Evolutionary conservation across 2,113 vertebrate genomes (phyloP), one percentile per base, ranked within the genome.

Genomic region (Microtus ochrogaster): DNA sequence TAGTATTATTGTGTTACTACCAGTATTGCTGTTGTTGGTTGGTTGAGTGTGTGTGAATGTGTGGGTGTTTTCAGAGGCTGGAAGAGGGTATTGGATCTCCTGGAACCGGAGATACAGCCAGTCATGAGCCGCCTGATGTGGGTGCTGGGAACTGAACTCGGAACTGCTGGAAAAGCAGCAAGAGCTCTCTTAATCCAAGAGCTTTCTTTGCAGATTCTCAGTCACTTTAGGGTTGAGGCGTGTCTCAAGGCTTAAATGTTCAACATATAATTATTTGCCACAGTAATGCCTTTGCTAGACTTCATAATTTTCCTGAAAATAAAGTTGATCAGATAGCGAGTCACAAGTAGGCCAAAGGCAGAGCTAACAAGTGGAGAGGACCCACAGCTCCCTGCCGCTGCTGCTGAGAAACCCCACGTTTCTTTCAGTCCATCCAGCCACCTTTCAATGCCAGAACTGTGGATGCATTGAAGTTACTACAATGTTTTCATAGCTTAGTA

Each of bases 401-500:
- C 33, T 83, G 82, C 12, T 72, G 81, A 82, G 90, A 63, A 86
- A 58, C 61, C 11, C 12, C 3, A 1, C 79, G 79, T 81, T 86
- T 10, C 63, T 93, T 76, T 65, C 16, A 24, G 66, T 21, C 28
- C 30, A 93, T 39, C 73, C 73, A 22, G 26, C 24, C 77, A 21
- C 68, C 10, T 39, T 68, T 63, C 82, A 47, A 52, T 39, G 36
- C 87, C 68, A 90, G 76, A 55, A 49, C 89, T 72, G 79, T n/a
- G 84, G 77, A 41, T 17, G 36, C 5, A 0, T 47, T 28, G 81
- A 85, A 2, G 1, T 95, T 93, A 77, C 73, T 30, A 1, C 21
- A 89, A 11, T 90, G 66, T n/a, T 94, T 95, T 91, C 24, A 93
- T 70, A 97, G 72, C 30, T 72, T 66, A 7, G 41, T 73, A 33